phyloP scores from a whole-genome alignment of 2,888 invertebrate species.

The Opisthograptis luteolata region DNA sequence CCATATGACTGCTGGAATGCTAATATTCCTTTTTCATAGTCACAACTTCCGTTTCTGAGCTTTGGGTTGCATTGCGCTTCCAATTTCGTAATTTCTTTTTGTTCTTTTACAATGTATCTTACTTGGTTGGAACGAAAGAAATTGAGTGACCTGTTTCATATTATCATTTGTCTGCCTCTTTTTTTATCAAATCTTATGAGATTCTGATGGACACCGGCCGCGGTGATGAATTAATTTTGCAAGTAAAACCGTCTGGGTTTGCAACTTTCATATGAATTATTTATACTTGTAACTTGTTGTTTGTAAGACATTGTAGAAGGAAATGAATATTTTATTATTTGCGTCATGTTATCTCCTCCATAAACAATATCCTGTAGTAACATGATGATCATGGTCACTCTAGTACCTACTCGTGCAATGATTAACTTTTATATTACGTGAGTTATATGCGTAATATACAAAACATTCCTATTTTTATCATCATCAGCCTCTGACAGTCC shows the following conservation, averaged over 20 bases:
- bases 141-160: conserved; percentile 3
- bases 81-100: too few species aligned
- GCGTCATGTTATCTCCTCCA: not conserved
- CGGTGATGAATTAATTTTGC: conserved; percentile 29
- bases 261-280: conserved; percentile 36
- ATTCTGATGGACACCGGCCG: conserved; percentile 11
- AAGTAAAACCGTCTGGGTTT: conserved; percentile 36
- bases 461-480: not conserved
- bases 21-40: conserved; percentile 28
- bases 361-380: not conserved
- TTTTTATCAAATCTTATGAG: conserved; percentile 17
- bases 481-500: too few species aligned
- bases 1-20: conserved; percentile 35
- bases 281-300: conserved; percentile 24
- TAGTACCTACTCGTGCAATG: not conserved
- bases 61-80: not conserved
- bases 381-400: conserved; percentile 3
- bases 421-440: not conserved
- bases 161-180: conserved; percentile 19
- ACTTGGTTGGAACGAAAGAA: not conserved
- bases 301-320: conserved; percentile 13
- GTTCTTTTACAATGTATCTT: not conserved
- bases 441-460: not conserved
- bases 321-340: conserved; percentile 20
- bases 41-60: conserved; percentile 23